Evolutionary conservation across 2,888 invertebrate species (phyloP), one percentile per base, ranked within the genome.

Genomic region (Acrobasis repandana): DNA sequence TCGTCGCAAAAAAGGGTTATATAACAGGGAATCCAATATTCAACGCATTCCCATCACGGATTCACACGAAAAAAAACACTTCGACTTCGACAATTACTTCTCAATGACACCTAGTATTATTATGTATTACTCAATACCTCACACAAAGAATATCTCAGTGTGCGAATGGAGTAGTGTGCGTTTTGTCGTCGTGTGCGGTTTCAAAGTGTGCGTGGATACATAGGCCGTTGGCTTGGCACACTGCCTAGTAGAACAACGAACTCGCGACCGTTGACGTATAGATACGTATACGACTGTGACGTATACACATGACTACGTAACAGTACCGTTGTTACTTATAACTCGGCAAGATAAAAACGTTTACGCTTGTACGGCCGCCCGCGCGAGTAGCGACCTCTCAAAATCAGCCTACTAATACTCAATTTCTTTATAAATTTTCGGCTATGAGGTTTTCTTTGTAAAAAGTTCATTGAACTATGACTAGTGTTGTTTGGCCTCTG

Each of bases 211-310:
- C 69, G 80, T 73, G 77, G 74, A 72, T 71, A 73, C 74, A 70
- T 73, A 79, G 87, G 87, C 76, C 88, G 78, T 91, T 92, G 92
- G 92, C 92, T 91, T 92, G 92, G 92, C 92, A 90, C 77, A 92
- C 80, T 92, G 92, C 92, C 92, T 85, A 92, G 79, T 92, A 68
- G 91, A 84, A 85, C 92, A 86, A 90, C 83, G 91, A 90, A 87
- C 92, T 88, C 81, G 70, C 78, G 81, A 79, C 83, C 77, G 66
- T 77, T 85, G 85, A 84, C 85, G 83, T 79, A 73, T 74, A 72
- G 74, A 76, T 75, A 75, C 80, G 76, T 77, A 83, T 52, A 46
- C n/a, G 51, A 16, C n/a, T 75, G 74, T 85, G 86, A 85, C 86
- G 86, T 82, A 72, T 77, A 68, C 56, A 69, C 64, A 75, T 76